These are phyloP conservation scores for Protophormia terraenovae DNA, from an alignment of 2,888 invertebrate species.

Conservation along the genomic window DNA sequence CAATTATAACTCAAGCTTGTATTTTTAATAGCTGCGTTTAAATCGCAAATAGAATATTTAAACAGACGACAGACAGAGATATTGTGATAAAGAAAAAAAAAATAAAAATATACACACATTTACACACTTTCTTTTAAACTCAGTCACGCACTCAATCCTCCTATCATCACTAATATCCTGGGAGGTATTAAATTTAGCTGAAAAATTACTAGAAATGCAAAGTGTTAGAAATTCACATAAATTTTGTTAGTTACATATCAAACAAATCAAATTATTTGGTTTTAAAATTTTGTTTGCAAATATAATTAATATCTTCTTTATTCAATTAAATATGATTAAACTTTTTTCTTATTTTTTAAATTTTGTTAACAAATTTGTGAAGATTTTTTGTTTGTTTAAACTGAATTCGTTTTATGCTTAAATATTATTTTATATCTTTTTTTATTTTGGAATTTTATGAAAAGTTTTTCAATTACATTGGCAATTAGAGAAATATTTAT, in stretches of 20 bases:
- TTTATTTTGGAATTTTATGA: neutral
- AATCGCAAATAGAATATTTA: constrained; percentile 50
- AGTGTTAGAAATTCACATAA: constrained; percentile 24
- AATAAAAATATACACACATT: neutral
- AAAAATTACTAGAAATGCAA: neutral
- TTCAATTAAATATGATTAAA: no score
- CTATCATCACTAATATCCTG: neutral
- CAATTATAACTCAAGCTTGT: constrained; percentile 48
- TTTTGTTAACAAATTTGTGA: neutral
- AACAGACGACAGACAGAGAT: constrained; percentile 41
- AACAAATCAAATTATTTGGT: neutral
- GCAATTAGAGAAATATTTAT: constrained; percentile 52
- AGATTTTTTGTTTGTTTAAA: neutral
- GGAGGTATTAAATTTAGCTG: neutral
- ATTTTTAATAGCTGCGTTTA: constrained; percentile 52
- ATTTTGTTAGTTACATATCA: neutral
- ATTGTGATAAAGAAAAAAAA: no score
- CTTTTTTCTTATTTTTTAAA: neutral
- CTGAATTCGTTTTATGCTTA: neutral
- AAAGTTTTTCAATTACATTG: constrained; percentile 49
- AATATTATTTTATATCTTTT: neutral
- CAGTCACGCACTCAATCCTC: neutral
- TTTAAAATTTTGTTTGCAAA: neutral
- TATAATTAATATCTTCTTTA: neutral
- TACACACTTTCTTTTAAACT: neutral